Evolutionary conservation across 2,113 vertebrate genomes (phyloP), one percentile per base, ranked within the genome.

Genomic region (Hippocampus abdominalis): DNA sequence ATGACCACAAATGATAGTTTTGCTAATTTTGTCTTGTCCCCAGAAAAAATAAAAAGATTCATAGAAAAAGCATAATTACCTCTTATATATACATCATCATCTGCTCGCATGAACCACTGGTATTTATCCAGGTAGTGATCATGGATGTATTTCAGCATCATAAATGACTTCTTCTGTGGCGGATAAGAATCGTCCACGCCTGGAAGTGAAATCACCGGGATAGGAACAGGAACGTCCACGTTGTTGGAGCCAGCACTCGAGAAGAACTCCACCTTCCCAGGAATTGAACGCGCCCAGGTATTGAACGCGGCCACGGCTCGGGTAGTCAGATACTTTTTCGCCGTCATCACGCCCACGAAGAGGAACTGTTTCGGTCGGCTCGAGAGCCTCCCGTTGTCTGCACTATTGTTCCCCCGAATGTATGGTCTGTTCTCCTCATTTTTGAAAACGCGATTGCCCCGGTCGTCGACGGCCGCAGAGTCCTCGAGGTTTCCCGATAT

Each of bases 91-190:
- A 94, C 94, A 36, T 95, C 94, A 77, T 95, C 94, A 60, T 95
- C 94, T 0, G 94, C 94, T 74, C 94, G 73, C 94, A 95, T 94
- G 85, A 95, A 95, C 94, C 94, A 95, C 86, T 95, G 93, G 73
- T 92, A 94, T 49, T 93, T 81, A 73, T 94, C 89, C 90, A 95
- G 81, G 87, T 94, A 94, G 74, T 93, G 91, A 81, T 94, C 94
- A 64, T 95, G 91, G 92, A 95, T 94, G 75, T 95, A 94, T 82
- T 94, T 95, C 56, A 95, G 88, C 94, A 95, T 95, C 94, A 95
- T 94, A 77, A 95, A 95, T 3, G 94, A 95, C 82, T 95, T 95
- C 89, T 95, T 95, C 82, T 95, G 94, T 0, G 94, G 95, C 0
- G 95, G 95, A 83, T 96, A 96, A 10, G 95, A 89, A 86, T 95